These are phyloP conservation scores for Crossocerus cetratus DNA, from an alignment of 2,888 invertebrate genomes.

Conservation along the genomic window DNA sequence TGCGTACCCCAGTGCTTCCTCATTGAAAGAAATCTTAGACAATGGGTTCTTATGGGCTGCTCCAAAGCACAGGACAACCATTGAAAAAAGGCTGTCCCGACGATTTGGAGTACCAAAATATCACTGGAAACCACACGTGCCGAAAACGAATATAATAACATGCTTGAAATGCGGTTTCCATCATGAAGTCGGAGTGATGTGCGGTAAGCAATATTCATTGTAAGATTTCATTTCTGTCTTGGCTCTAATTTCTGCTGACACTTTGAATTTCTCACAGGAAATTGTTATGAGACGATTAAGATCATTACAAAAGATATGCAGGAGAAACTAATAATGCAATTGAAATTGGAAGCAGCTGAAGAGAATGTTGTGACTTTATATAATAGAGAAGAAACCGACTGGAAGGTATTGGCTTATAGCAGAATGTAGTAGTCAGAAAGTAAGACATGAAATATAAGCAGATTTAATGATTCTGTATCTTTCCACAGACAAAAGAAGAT, in stretches of 20 bases:
- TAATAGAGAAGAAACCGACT: constrained; percentile 83
- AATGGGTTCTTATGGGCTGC: constrained; percentile 90
- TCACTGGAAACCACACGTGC: constrained; percentile 83
- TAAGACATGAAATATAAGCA: neutral
- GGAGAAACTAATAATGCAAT: constrained; percentile 83
- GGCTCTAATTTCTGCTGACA: no score
- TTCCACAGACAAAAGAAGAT: constrained; percentile 85
- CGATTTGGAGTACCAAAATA: constrained; percentile 85
- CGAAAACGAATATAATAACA: constrained; percentile 85
- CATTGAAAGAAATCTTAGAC: constrained; percentile 83
- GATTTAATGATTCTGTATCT: constrained; percentile 16
- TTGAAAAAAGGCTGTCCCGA: constrained; percentile 86
- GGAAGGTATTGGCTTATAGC: constrained; percentile 69
- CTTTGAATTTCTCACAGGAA: constrained; percentile 79
- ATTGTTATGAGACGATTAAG: constrained; percentile 90
- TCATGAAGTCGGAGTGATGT: constrained; percentile 87
- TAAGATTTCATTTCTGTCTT: no score
- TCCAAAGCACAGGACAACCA: constrained; percentile 86
- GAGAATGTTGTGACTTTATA: constrained; percentile 92
- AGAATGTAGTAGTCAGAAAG: constrained; percentile 1
- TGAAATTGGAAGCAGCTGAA: constrained; percentile 86
- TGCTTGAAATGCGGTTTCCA: constrained; percentile 92
- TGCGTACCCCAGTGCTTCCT: constrained; percentile 73
- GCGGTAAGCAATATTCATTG: constrained; percentile 86
- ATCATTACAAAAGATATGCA: constrained; percentile 90